Conservation (phyloP, 2,888 invertebrate species). For the Ormyrus pomaceus region DNA sequence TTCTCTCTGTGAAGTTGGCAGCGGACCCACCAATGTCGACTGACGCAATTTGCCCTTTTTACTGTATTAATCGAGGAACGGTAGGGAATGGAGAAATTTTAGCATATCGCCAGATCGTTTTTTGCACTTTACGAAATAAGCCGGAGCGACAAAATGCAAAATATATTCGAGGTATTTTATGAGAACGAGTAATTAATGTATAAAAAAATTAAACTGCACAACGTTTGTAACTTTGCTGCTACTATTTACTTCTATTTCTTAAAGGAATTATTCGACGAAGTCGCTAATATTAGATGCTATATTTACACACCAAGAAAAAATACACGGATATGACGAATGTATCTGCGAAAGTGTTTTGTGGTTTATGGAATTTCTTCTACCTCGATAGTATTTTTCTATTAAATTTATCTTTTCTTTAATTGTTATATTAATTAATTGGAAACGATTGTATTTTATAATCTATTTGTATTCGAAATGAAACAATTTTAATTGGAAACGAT, state of each 20-base stretch:
- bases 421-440: not conserved
- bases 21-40: constrained; percentile 34
- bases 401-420: not conserved
- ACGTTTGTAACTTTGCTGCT: constrained; percentile 51
- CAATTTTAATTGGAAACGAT: too few relatives aligned
- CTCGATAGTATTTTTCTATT: constrained; percentile 1
- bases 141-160: constrained; percentile 43
- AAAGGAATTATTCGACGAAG: constrained; percentile 44
- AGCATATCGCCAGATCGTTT: constrained; percentile 50
- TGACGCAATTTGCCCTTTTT: constrained; percentile 31
- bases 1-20: not conserved
- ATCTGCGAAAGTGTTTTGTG: constrained; percentile 37
- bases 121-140: constrained; percentile 52
- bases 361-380: constrained; percentile 10
- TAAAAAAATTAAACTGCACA: constrained; percentile 46
- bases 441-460: not conserved
- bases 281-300: constrained; percentile 55
- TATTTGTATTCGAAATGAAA: too few relatives aligned
- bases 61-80: constrained; percentile 31
- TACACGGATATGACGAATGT: constrained; percentile 15
- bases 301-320: constrained; percentile 42
- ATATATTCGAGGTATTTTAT: constrained; percentile 47
- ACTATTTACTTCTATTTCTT: constrained; percentile 47
- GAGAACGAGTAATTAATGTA: constrained; percentile 29
- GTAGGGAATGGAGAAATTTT: constrained; percentile 20